Evolutionary conservation across 2,113 vertebrate species (phyloP).

Genomic region (Psilopogon haemacephalus): DNA sequence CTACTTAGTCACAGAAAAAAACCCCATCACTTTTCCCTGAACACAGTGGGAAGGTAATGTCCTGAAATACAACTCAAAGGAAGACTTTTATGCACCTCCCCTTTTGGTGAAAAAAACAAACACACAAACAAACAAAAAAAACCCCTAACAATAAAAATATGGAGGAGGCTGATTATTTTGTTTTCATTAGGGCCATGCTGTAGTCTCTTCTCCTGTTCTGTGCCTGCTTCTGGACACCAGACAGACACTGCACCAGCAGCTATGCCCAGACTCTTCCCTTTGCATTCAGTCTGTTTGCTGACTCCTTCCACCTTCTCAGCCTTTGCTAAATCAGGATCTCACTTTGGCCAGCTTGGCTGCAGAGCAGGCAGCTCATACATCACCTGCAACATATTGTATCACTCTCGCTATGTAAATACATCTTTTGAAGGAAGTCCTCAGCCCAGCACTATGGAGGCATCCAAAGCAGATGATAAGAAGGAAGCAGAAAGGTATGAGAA

Average conservation of each 20-base stretch:
- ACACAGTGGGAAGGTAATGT: neutral
- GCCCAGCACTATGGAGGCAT: neutral
- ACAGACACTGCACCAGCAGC: neutral
- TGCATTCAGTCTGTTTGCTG: neutral
- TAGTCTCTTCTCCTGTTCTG: neutral
- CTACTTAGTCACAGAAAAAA: neutral
- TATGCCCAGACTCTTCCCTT: neutral
- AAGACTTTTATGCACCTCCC: neutral
- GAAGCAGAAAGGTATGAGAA: neutral
- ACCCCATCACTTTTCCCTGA: neutral
- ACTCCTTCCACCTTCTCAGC: neutral
- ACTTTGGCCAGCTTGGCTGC: neutral
- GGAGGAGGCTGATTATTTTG: neutral
- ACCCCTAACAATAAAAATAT: neutral
- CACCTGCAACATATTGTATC: accelerated
- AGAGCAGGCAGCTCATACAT: accelerated
- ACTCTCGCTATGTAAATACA: neutral
- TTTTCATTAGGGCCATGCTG: neutral
- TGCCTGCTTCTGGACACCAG: neutral
- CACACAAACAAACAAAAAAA: no score
- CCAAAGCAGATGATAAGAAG: neutral
- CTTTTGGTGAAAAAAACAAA: neutral
- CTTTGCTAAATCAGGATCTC: neutral
- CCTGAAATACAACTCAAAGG: neutral
- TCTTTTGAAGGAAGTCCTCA: neutral